A percentile compares a stretch with the other conserved stretches of the same genome.
Evolutionary conservation across 2,113 vertebrate genomes (phyloP).

Genomic region (Ptychochromis oligacanthus): DNA sequence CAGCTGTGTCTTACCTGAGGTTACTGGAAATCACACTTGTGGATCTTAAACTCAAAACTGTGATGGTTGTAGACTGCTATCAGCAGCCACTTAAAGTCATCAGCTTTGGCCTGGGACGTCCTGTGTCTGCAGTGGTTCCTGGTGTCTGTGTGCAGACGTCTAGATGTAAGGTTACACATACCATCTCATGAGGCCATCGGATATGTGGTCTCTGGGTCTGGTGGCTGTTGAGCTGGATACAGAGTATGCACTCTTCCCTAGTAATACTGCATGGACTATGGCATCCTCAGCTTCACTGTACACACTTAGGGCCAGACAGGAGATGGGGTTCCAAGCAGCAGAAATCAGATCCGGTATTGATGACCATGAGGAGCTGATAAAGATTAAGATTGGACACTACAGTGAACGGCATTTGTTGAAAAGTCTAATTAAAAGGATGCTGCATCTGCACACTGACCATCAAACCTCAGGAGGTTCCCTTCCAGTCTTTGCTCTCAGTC

Average conservation of each 20-base stretch:
- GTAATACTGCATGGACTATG: neutral
- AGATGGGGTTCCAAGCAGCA: neutral
- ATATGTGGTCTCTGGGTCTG: neutral
- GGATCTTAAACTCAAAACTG: neutral
- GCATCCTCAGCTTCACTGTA: neutral
- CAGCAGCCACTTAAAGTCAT: neutral
- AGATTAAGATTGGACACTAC: too few relatives aligned
- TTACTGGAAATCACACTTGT: neutral
- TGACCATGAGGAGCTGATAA: neutral
- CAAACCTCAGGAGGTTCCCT: neutral
- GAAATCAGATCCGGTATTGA: neutral
- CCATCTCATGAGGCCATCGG: neutral
- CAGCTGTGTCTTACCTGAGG: neutral
- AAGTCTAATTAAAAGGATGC: too few relatives aligned
- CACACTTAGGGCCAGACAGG: too few relatives aligned
- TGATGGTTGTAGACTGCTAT: neutral
- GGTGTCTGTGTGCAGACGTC: neutral
- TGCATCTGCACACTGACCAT: neutral
- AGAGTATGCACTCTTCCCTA: too few relatives aligned
- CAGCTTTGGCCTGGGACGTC: neutral
- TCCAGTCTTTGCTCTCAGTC: neutral
- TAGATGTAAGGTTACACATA: neutral
- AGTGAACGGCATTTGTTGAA: neutral
- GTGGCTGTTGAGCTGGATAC: neutral
- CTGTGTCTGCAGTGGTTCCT: neutral